Evolutionary conservation across 2,888 invertebrate genomes (phyloP).

Genomic region (Ecdyonurus torrentis): DNA sequence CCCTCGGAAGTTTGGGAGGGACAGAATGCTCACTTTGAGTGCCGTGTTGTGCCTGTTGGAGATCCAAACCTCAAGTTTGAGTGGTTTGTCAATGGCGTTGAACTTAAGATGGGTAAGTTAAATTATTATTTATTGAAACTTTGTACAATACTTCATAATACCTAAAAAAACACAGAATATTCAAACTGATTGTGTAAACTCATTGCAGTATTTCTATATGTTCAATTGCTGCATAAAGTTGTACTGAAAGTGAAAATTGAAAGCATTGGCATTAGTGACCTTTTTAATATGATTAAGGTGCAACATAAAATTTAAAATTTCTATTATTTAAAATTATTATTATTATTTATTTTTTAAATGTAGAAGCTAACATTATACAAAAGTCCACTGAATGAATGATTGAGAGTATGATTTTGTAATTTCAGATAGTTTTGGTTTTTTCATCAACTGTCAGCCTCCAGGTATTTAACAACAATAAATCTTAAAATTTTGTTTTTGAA

Average conservation of each 20-base stretch:
- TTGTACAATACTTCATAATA: too few species aligned
- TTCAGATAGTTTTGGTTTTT: slow-evolving; percentile 15
- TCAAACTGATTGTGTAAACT: not conserved
- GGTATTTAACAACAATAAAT: slow-evolving; percentile 11
- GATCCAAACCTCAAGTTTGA: slow-evolving; percentile 84
- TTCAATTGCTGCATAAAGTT: too few species aligned
- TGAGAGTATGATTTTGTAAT: slow-evolving; percentile 7
- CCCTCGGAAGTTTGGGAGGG: slow-evolving; percentile 85
- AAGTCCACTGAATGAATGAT: not conserved
- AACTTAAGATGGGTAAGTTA: slow-evolving; percentile 67
- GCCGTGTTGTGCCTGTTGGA: slow-evolving; percentile 82
- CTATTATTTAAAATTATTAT: too few species aligned
- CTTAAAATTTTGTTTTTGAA: too few species aligned
- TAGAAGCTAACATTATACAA: not conserved
- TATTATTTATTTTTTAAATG: not conserved
- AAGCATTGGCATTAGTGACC: too few species aligned
- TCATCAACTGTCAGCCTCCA: slow-evolving; percentile 15
- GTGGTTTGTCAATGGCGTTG: slow-evolving; percentile 91
- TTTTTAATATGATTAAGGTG: too few species aligned
- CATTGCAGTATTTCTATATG: too few species aligned
- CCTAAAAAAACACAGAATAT: not conserved
- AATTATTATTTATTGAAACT: not conserved
- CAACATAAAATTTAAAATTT: too few species aligned
- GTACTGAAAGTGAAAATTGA: too few species aligned
- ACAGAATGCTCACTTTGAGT: slow-evolving; percentile 79